Evolutionary conservation across 2,888 invertebrate genomes (phyloP).

Genomic region (Lissocephala sabroskyi): DNA sequence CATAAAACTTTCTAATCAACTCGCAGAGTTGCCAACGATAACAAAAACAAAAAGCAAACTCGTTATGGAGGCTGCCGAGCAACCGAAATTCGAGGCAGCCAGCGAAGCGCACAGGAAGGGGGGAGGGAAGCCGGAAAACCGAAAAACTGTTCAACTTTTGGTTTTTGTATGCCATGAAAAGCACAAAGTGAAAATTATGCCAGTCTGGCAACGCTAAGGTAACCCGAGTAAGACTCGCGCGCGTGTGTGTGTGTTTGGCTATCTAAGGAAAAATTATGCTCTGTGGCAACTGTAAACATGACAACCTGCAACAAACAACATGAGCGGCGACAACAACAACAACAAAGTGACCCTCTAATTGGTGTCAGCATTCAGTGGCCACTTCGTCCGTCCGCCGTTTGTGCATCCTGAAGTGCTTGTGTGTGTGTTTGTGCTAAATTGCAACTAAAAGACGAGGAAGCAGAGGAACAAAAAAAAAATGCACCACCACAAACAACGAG

Average conservation of each 20-base stretch:
- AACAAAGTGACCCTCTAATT: slow-evolving; percentile 48
- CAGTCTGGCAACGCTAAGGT: slow-evolving; percentile 8
- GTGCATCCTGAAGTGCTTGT: slow-evolving; percentile 15
- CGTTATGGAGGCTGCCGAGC: neutral
- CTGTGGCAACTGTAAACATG: slow-evolving; percentile 58
- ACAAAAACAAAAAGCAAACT: slow-evolving; percentile 9
- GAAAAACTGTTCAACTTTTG: neutral
- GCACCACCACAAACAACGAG: slow-evolving; percentile 1
- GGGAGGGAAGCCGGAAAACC: neutral
- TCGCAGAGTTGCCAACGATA: slow-evolving; percentile 37
- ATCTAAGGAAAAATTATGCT: slow-evolving; percentile 60
- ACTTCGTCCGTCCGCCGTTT: slow-evolving; percentile 6
- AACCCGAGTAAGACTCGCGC: too few relatives aligned
- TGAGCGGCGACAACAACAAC: slow-evolving; percentile 14
- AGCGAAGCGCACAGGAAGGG: too few relatives aligned
- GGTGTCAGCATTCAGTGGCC: slow-evolving; percentile 53
- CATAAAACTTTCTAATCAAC: slow-evolving; percentile 58
- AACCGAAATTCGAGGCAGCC: neutral
- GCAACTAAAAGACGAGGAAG: slow-evolving; percentile 46
- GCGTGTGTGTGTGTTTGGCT: slow-evolving; percentile 32
- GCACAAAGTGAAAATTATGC: slow-evolving; percentile 23
- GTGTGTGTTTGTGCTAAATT: slow-evolving; percentile 29
- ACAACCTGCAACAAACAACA: slow-evolving; percentile 31
- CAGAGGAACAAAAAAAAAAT: slow-evolving; percentile 9
- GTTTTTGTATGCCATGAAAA: too few relatives aligned